Percentiles rank a stretch among this genome's conserved stretches.
Evolutionary conservation across 2,113 vertebrate genomes (phyloP).

Genomic region (Peromyscus polionotus): DNA sequence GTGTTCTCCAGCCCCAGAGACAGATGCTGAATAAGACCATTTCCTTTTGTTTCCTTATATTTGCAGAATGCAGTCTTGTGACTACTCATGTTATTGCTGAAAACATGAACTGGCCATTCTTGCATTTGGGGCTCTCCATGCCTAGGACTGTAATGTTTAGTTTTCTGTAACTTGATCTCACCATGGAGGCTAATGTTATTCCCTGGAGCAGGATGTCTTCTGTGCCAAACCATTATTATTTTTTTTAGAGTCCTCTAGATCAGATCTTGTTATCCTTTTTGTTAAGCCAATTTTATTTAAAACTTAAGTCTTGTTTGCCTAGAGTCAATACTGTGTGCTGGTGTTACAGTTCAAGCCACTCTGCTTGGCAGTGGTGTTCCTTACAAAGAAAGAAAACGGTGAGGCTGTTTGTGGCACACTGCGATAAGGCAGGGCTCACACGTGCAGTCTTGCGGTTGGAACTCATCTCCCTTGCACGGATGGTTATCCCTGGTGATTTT

Average conservation of each 20-base stretch:
- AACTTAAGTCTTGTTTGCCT: conserved; percentile 66
- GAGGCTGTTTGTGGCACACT: not conserved
- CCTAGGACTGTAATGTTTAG: not conserved
- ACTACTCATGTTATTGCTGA: not conserved
- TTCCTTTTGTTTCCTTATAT: not conserved
- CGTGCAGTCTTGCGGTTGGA: not conserved
- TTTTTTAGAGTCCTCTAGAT: not conserved
- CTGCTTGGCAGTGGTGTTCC: conserved; percentile 57
- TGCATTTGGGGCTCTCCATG: not conserved
- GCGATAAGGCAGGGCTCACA: not conserved
- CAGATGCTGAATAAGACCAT: not conserved
- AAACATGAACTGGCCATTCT: not conserved
- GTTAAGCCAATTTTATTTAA: conserved; percentile 71
- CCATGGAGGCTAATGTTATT: not conserved
- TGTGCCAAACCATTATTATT: not conserved
- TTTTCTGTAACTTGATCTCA: not conserved
- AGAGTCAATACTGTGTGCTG: conserved; percentile 39
- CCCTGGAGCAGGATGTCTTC: not conserved
- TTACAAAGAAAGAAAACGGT: not conserved
- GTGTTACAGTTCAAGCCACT: not conserved
- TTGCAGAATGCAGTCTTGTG: not conserved
- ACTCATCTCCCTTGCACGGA: not conserved
- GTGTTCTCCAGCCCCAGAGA: not conserved
- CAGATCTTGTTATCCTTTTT: conserved; percentile 55
- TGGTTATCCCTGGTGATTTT: not conserved